Percentiles rank a stretch among this genome's conserved stretches.
phyloP scores from a whole-genome alignment of 2,113 vertebrate species.

The Todiramphus saurophagus region DNA sequence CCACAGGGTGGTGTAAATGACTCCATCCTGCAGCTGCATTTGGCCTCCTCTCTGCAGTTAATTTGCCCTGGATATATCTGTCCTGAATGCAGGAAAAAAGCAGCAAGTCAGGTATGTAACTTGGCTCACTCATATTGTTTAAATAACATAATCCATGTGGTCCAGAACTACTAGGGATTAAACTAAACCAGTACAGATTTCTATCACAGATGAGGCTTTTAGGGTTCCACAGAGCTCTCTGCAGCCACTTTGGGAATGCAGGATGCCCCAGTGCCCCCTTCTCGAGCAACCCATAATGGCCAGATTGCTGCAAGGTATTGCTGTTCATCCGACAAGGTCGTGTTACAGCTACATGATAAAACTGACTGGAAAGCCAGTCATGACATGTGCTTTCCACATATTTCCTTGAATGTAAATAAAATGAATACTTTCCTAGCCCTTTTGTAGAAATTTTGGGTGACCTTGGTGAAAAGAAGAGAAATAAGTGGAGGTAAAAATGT shows the following conservation, averaged over 20 bases:
- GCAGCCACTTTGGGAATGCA: background rate
- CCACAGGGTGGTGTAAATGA: background rate
- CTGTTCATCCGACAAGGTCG: background rate
- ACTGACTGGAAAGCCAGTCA: background rate
- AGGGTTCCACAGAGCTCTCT: background rate
- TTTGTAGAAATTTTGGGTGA: background rate
- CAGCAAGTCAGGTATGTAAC: background rate
- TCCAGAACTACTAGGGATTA: background rate
- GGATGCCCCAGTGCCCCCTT: accelerated
- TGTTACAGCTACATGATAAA: background rate
- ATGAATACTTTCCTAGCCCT: background rate
- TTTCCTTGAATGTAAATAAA: background rate
- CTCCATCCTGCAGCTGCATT: background rate
- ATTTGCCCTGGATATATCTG: background rate
- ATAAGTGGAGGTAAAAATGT: background rate
- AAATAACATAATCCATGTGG: background rate
- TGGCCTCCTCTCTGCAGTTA: background rate
- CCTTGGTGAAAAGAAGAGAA: background rate
- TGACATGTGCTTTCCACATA: accelerated
- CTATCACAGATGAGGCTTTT: background rate
- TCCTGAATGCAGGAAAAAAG: background rate
- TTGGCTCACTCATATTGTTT: background rate
- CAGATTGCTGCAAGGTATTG: background rate
- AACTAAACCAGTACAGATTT: background rate
- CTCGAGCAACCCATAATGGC: accelerated